phyloP scores from a whole-genome alignment of 2,888 invertebrate genomes.

The Conus canariensis region DNA sequence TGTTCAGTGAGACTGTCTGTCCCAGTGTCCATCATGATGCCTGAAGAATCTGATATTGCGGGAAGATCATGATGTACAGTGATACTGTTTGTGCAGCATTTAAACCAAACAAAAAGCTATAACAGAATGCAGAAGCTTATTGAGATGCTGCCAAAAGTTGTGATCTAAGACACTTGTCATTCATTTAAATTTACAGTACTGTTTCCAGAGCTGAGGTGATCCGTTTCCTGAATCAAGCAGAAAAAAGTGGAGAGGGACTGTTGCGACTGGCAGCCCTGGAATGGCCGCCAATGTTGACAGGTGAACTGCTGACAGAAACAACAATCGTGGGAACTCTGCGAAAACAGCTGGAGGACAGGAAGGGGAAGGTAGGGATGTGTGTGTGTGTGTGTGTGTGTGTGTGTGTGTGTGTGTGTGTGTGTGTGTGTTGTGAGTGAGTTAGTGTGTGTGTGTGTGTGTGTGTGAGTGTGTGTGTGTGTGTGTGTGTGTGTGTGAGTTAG shows the following conservation, averaged over 20 bases:
- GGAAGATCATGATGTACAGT: no score
- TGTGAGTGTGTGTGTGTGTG: background rate
- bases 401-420: background rate
- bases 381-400: background rate
- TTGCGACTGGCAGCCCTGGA: constrained; percentile 71
- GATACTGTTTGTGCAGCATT: no score
- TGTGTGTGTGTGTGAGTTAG: background rate
- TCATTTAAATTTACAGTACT: no score
- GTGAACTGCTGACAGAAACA: constrained; percentile 59
- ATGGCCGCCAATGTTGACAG: constrained; percentile 73
- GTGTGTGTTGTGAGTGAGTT: background rate
- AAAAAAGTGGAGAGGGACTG: constrained; percentile 65
- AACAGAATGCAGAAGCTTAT: no score
- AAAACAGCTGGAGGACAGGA: constrained; percentile 67
- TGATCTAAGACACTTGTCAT: no score
- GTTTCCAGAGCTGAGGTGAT: constrained; percentile 61
- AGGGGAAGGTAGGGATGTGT: constrained; percentile 55
- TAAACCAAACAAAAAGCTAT: no score
- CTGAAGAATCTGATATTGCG: no score
- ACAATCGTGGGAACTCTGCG: constrained; percentile 60
- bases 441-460: background rate
- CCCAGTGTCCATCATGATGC: no score
- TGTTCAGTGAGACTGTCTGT: no score
- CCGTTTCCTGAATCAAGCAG: constrained; percentile 62
- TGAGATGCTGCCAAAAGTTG: no score